Evolutionary conservation across 2,797 vertebrate genomes (phyloP), one percentile per base, ranked within the genome.

Genomic region (Chanos chanos): DNA sequence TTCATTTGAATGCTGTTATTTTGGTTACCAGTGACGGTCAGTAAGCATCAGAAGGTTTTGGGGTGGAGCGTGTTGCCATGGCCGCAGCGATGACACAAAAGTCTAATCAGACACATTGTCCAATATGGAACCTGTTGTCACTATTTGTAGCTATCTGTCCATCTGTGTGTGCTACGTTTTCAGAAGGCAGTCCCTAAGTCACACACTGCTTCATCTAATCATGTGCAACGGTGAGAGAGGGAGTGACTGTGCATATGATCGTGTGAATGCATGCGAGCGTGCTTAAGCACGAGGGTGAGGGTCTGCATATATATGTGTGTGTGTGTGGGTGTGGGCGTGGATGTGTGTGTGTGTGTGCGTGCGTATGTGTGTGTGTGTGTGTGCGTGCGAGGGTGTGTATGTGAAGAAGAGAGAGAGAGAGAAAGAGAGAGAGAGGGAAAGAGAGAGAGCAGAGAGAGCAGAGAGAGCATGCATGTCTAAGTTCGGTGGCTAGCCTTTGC

Each of bases 71-170:
- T 43, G 37, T 64, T 6, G 15, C 62, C 64, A 67, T 27, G 36
- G 60, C 39, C 44, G 48, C 64, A 19, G 43, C 47, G 31, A 47
- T 49, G 34, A 54, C 33, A 64, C 41, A 36, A 48, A 44, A 48
- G 9, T 48, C 53, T 61, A 66, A 71, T 71, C 63, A 66, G 58
- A 13, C 27, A 22, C 31, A 59, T 67, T 72, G 70, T 72, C 49
- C 45, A 57, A 30, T 36, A 41, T 15, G 15, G n/a, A 51, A 24
- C 31, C 37, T 43, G 41, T 33, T 40, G 24, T 65, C 41, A 15
- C 16, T 24, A 36, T 10, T 25, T 8, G 4, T 50, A 28, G 22
- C 24, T 62, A 64, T 70, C 53, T 53, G 27, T 49, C 47, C 47
- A 63, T 40, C 61, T 50, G 45, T 24, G 37, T 12, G 30, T 24